These are phyloP conservation scores for Phragmatobia fuliginosa DNA, from an alignment of 2,888 invertebrate genomes.

Conservation along the genomic window DNA sequence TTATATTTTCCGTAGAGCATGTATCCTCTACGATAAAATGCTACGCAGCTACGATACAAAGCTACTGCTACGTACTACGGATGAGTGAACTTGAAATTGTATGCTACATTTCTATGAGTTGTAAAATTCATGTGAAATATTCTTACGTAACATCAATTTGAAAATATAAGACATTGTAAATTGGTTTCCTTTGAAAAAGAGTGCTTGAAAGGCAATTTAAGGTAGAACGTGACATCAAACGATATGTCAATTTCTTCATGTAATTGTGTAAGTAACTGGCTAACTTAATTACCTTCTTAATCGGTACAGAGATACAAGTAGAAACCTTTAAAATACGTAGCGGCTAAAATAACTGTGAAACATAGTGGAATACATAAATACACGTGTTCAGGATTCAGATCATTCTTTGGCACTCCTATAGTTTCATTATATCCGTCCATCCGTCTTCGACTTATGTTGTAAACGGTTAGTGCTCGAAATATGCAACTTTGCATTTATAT, in stretches of 20 bases:
- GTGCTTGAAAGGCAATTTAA: slow-evolving; percentile 13
- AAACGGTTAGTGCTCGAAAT: no score
- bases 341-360: no score
- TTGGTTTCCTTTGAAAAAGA: slow-evolving; percentile 22
- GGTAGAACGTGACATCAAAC: neutral
- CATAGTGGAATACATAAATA: no score
- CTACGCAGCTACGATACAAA: slow-evolving; percentile 37
- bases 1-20: slow-evolving; percentile 17
- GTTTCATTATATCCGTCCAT: no score
- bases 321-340: no score
- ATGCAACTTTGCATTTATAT: no score
- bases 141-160: slow-evolving; percentile 14
- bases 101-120: slow-evolving; percentile 18
- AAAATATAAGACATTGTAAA: slow-evolving; percentile 16
- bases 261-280: neutral
- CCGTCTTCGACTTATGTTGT: no score
- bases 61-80: slow-evolving; percentile 47
- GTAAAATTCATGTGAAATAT: slow-evolving; percentile 19
- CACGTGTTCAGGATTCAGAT: no score
- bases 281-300: neutral
- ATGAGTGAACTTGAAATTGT: slow-evolving; percentile 45
- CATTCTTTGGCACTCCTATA: no score
- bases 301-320: neutral
- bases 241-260: neutral
- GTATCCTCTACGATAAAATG: slow-evolving; percentile 15